Base-by-base conservation (phyloP, 2,797 vertebrate genomes). In the Limnodromus scolopaceus region DNA sequence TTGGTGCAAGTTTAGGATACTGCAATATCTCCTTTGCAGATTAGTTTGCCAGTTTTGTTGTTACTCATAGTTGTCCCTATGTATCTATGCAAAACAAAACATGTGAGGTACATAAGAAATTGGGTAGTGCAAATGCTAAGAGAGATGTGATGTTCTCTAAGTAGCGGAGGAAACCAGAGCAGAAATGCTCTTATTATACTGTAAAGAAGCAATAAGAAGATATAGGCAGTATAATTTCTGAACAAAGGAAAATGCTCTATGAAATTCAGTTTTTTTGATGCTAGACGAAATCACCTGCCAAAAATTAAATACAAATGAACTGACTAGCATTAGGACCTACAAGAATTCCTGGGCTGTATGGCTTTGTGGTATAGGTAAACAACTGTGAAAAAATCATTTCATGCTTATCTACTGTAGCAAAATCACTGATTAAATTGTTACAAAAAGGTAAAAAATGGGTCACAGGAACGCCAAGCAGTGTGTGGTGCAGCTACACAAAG, bases 381-480 rank as follows among this genome's bases (percentile, higher is more conserved):
- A 90, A 48, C 58, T 79, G 49, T 78, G 76, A 75, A 95, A 91
- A 81, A 88, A 69, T 85, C 12, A 38, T 93, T 89, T 88, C 51
- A 78, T 83, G 28, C 75, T 78, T 92, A 69, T 43, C 65, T 90
- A 45, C 76, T 70, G n/a, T 49, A 76, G 77, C 39, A 95, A 93
- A 90, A 85, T 49, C 51, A 43, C 41, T 63, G 79, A 90, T 22
- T 76, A 64, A 84, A 83, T 86, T 90, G 55, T 51, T 93, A 74
- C 68, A 88, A 46, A 74, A 86, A 84, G 46, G 46, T 48, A 92
- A 93, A 92, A 97, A 88, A n/a, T 70, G 58, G 54, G 79, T 93
- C 80, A 93, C 12, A 14, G n/a, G 51, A 86, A 70, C 70, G 39
- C 63, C 79, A 88, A 80, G n/a, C 63, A 72, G 36, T 25, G 38